Base-by-base conservation (phyloP, 2,113 vertebrate species). In the Vidua chalybeata region DNA sequence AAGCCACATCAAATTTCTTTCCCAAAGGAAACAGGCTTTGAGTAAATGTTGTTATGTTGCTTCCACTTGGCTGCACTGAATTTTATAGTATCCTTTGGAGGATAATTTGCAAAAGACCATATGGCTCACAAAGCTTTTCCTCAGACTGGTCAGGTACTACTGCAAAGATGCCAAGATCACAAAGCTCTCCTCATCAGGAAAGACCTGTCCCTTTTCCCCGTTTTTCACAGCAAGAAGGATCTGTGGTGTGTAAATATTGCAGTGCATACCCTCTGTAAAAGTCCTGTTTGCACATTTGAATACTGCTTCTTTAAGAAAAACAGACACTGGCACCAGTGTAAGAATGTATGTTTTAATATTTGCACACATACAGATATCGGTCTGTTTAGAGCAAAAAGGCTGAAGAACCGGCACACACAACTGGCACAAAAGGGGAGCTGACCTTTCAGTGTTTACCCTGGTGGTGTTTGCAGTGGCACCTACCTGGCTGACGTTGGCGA, bases 401-500 rank as follows among this genome's bases (percentile, higher is more conserved):
- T 93, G 90, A 84, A 86, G 92, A 77, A 68, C 85, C 74, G 87
- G 45, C 85, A 81, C 67, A 90, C 55, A 84, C 71, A 91, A 84
- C 90, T 88, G 92, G 93, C 96, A 96, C 90, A 95, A 96, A 96
- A 95, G 96, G n/a, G 68, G 61, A 96, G 79, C 81, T 95, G 93
- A 96, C 94, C 94, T 96, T 96, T 94, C 78, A 89, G 68, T 96
- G 5, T 96, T 96, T 96, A 96, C 85, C 49, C 73, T 75, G 88
- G 52, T 90, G 92, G 66, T 96, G 91, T 95, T 97, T 97, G 94
- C 90, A 80, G 49, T 96, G 94, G 95, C 96, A 97, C 83, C 61
- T 48, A 84, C 85, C 61, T 4, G 83, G 94, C 96, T 96, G 96
- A 96, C 23, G 31, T 93, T 96, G 96, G 93, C 92, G 20, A 94